These are phyloP conservation scores for Encarsia formosa DNA, from an alignment of 2,888 invertebrate genomes.

Conservation along the genomic window DNA sequence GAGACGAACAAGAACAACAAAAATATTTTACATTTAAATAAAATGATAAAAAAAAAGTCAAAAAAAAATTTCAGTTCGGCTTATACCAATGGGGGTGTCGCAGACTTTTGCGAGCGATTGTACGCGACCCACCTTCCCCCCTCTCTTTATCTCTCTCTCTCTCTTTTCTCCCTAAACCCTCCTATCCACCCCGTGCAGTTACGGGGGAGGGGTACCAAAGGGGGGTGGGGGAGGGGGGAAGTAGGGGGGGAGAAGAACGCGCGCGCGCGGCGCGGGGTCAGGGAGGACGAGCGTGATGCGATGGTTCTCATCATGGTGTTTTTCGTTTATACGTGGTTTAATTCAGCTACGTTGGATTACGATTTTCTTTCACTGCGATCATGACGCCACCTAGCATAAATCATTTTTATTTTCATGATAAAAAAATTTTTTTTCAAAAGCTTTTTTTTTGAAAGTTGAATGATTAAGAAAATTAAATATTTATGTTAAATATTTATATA, in stretches of 20 bases:
- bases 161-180: slow-evolving; percentile 43
- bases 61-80: slow-evolving; percentile 33
- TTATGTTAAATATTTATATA: too few species aligned
- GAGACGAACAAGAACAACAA: too few species aligned
- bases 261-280: slow-evolving; percentile 30
- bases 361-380: too few species aligned
- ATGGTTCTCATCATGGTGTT: slow-evolving; percentile 44
- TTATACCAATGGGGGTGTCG: slow-evolving; percentile 42
- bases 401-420: too few species aligned
- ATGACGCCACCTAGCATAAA: too few species aligned
- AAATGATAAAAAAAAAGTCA: too few species aligned
- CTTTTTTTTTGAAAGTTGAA: too few species aligned
- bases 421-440: too few species aligned
- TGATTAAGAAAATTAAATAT: too few species aligned
- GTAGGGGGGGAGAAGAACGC: slow-evolving; percentile 31
- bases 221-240: slow-evolving; percentile 26
- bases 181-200: slow-evolving; percentile 44
- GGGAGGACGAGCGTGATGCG: slow-evolving; percentile 30
- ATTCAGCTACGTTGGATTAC: too few species aligned
- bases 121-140: slow-evolving; percentile 46
- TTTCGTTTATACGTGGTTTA: neutral
- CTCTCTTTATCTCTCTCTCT: slow-evolving; percentile 24
- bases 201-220: slow-evolving; percentile 32
- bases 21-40: too few species aligned
- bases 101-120: slow-evolving; percentile 41